A percentile compares a stretch with the other conserved stretches of the same genome.
Evolutionary conservation across 2,797 vertebrate genomes (phyloP).

Genomic region (Cirrhinus molitorella): DNA sequence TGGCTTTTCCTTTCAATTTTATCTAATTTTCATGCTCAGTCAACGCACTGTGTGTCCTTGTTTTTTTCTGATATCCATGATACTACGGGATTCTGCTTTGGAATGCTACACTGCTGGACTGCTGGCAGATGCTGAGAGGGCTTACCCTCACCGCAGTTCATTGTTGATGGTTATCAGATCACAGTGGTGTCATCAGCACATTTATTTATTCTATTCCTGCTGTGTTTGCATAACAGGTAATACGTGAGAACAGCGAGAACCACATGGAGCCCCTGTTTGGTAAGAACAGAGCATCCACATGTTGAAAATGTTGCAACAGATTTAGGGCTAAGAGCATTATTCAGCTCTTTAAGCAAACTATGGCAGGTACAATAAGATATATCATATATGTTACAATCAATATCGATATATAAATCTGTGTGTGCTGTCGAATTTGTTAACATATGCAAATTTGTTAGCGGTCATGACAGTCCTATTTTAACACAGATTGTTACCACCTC

Average conservation of each 20-base stretch:
- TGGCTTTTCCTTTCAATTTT: neutral
- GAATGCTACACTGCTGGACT: neutral
- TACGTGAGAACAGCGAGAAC: neutral
- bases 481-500: neutral
- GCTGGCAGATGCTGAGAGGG: neutral
- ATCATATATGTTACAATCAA: neutral
- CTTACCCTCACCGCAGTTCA: slow-evolving; percentile 16
- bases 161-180: slow-evolving; percentile 2
- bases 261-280: neutral
- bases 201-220: neutral
- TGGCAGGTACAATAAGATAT: neutral
- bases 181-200: neutral
- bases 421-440: neutral
- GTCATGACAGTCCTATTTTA: neutral
- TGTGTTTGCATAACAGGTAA: neutral
- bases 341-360: neutral
- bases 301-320: neutral
- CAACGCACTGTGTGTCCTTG: neutral
- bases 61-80: slow-evolving; percentile 2
- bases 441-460: neutral
- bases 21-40: neutral
- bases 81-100: neutral
- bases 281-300: neutral
- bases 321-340: neutral
- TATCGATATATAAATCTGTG: neutral